Evolutionary conservation across 2,888 invertebrate genomes (phyloP).

Genomic region (Tholera decimalis): DNA sequence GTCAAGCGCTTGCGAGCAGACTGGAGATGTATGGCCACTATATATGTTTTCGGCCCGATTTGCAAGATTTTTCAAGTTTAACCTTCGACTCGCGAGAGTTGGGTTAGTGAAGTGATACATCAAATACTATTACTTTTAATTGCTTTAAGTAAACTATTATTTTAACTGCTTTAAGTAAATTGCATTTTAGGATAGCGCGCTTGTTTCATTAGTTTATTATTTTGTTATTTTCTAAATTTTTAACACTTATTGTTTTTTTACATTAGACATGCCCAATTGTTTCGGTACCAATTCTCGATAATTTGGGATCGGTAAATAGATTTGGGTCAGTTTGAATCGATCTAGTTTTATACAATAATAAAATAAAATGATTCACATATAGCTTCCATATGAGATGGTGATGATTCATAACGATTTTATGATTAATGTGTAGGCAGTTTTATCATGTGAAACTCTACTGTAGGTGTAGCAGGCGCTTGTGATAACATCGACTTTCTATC

Average conservation of each 20-base stretch:
- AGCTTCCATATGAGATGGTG: conserved; percentile 71
- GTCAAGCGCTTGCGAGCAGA: conserved; percentile 69
- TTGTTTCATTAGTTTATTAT: conserved; percentile 85
- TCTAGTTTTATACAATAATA: conserved; percentile 70
- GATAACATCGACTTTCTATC: conserved; percentile 35
- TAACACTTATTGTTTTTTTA: conserved; percentile 81
- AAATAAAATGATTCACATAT: conserved; percentile 71
- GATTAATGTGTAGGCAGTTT: conserved; percentile 72
- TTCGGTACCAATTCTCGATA: conserved; percentile 78
- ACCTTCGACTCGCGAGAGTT: conserved; percentile 69
- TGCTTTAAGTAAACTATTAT: conserved; percentile 84
- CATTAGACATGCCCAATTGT: conserved; percentile 83
- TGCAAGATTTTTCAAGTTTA: conserved; percentile 84
- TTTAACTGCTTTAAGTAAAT: conserved; percentile 83
- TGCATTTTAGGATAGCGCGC: conserved; percentile 85
- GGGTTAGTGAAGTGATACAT: conserved; percentile 84
- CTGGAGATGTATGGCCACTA: conserved; percentile 86
- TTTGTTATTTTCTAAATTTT: conserved; percentile 89
- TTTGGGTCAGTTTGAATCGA: conserved; percentile 79
- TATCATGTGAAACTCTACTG: conserved; percentile 64
- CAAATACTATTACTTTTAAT: conserved; percentile 69
- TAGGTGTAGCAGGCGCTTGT: conserved; percentile 66
- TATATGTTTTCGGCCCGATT: conserved; percentile 91
- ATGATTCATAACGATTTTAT: conserved; percentile 70
- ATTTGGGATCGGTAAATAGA: conserved; percentile 75